Base-by-base conservation (phyloP, 53 echinoderm and acorn worm genomes). In the Paelopatides confundens region DNA sequence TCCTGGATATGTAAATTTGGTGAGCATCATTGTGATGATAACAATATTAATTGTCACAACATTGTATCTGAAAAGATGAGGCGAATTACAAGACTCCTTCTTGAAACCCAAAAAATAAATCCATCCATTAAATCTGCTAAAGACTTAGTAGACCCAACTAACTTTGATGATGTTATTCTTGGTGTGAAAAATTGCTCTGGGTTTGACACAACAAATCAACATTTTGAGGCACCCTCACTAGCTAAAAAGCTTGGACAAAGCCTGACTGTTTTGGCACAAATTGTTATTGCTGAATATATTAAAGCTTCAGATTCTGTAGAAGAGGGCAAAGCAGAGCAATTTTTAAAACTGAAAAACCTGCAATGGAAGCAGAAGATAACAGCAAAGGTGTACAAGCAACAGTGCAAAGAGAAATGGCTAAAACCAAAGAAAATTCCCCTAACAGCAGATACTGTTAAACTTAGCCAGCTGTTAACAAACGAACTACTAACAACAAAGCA, bases 341-440 rank as follows among this genome's bases (percentile, higher is more conserved):
- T 77, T 27, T 1, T 48, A 30, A 77, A 50, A 50, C 29, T 77
- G 23, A 48, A 50, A 26, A 30, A 47, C 3, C 30, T 77, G 24
- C 50, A 24, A 48, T 77, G 77, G 48, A 50, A 24, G 23, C 24
- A 37, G 27, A 46, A 26, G 47, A 49, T 46, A 8, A 29, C 3
- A 2, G 2, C 23, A 2, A 23, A 77, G 7, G 77, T 77, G 2
- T 49, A 48, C 14, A 46, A 49, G n/a, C 77, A 77, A 77, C 47
- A 48, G 27, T 77, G 48, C 46, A 11, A 47, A 29, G 24, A 46
- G 28, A 77, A 77, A 29, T 87, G 52, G 71, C 82, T 67, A 6
- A 71, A 90, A 23, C 74, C 76, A 0, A 29, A 71, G 39, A 52
- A 46, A 62, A 85, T 90, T 31, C 90, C 85, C 32, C 63, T 79